These are phyloP conservation scores for Plusia festucae DNA, from an alignment of 2,888 invertebrate genomes.

Conservation along the genomic window DNA sequence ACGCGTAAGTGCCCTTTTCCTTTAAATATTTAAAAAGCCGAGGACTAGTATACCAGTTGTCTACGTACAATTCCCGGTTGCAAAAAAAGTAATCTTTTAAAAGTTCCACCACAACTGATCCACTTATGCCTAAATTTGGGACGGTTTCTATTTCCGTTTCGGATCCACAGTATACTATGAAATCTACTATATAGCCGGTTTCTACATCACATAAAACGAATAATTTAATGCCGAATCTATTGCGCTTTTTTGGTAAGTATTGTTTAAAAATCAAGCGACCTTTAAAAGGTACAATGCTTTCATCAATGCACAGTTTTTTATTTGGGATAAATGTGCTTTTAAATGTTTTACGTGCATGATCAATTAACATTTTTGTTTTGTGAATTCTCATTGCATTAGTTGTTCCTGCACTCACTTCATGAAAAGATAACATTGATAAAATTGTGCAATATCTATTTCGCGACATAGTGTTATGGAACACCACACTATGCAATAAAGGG, in stretches of 20 bases:
- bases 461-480: constrained; percentile 14
- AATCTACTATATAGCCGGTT: constrained; percentile 45
- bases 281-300: constrained; percentile 53
- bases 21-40: constrained; percentile 44
- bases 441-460: constrained; percentile 25
- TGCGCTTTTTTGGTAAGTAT: constrained; percentile 47
- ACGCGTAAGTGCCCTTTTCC: constrained; percentile 41
- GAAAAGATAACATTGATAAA: constrained; percentile 30
- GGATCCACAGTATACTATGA: constrained; percentile 48
- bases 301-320: constrained; percentile 43
- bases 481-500: constrained; percentile 26
- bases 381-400: constrained; percentile 26
- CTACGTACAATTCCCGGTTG: constrained; percentile 44
- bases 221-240: too few species aligned
- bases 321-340: constrained; percentile 35
- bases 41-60: constrained; percentile 53
- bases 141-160: constrained; percentile 31
- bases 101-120: constrained; percentile 39
- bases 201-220: too few species aligned
- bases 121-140: constrained; percentile 31
- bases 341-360: constrained; percentile 37
- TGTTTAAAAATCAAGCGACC: constrained; percentile 44
- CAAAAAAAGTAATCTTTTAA: constrained; percentile 42
- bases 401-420: constrained; percentile 19
- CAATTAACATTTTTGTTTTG: constrained; percentile 30